Conservation (phyloP, 2,888 invertebrate species). For the Chrysolina haemoptera region DNA sequence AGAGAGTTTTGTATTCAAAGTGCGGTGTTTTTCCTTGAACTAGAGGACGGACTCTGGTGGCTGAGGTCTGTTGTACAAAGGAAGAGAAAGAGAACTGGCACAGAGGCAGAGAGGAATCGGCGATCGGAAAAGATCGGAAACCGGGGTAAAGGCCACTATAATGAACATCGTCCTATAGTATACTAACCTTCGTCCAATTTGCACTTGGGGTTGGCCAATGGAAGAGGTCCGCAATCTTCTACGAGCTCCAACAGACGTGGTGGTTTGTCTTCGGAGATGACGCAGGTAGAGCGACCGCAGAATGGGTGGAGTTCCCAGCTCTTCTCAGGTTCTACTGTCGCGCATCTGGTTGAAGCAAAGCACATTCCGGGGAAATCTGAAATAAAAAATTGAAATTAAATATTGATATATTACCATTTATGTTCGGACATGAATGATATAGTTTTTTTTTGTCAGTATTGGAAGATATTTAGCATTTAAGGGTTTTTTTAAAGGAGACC, state of each 20-base stretch:
- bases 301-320: conserved; percentile 90
- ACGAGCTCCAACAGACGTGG: conserved; percentile 86
- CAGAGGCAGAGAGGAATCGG: not conserved
- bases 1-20: too few species aligned
- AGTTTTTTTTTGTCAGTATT: too few species aligned
- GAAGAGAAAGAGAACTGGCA: not conserved
- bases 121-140: too few species aligned
- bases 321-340: conserved; percentile 88
- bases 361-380: conserved; percentile 92
- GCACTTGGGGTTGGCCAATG: conserved; percentile 90
- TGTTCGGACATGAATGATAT: too few species aligned
- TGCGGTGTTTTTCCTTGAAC: too few species aligned
- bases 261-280: conserved; percentile 82
- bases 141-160: too few species aligned
- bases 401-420: not conserved
- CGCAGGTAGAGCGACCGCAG: conserved; percentile 93
- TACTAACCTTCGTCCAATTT: conserved; percentile 78
- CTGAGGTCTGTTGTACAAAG: too few species aligned
- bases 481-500: too few species aligned
- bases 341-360: conserved; percentile 91
- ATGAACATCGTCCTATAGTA: too few species aligned
- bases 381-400: conserved; percentile 51
- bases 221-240: conserved; percentile 91
- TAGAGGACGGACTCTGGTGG: too few species aligned
- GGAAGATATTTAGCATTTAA: too few species aligned